Evolutionary conservation across 2,797 vertebrate species (phyloP).

Genomic region (Coreius guichenoti): DNA sequence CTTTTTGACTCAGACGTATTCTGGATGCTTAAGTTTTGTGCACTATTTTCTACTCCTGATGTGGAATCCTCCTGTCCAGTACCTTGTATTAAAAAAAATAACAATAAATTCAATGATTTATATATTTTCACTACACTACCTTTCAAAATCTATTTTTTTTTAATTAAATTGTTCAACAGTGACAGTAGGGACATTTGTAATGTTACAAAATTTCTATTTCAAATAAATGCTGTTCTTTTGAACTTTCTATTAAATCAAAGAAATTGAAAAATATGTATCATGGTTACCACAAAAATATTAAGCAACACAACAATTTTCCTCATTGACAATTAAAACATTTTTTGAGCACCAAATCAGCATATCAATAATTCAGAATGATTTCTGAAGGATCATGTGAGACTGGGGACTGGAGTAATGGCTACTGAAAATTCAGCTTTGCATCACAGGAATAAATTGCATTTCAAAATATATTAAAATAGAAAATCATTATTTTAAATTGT

Average conservation of each 20-base stretch:
- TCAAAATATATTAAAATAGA: neutral
- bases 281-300: neutral
- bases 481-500: neutral
- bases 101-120: neutral
- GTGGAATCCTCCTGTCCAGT: conserved; percentile 56
- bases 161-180: neutral
- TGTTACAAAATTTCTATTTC: neutral
- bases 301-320: neutral
- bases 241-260: neutral
- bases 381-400: neutral
- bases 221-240: neutral
- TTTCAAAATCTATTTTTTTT: neutral
- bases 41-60: conserved; percentile 54
- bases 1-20: conserved; percentile 64
- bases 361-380: neutral
- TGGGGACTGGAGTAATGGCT: neutral
- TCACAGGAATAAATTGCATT: neutral
- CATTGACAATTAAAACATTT: no score
- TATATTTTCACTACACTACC: neutral
- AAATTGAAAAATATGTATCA: neutral
- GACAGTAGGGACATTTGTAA: neutral
- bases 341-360: neutral
- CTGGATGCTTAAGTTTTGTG: conserved; percentile 55
- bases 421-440: neutral
- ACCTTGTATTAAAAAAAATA: conserved; percentile 61